phyloP scores from a whole-genome alignment of 23 tunicate genomes.

The Styela clava region DNA sequence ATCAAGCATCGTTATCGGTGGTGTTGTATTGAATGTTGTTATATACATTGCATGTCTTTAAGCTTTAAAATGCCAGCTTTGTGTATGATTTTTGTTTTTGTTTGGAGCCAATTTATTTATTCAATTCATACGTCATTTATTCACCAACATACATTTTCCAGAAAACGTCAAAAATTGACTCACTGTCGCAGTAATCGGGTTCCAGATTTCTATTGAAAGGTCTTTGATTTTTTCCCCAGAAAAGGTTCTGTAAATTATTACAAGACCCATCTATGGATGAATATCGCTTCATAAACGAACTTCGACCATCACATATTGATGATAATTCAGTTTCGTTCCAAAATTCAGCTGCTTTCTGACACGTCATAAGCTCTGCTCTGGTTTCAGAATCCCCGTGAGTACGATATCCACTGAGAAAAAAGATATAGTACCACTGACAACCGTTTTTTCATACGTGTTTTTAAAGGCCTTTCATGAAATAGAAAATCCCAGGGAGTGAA shows the following conservation, averaged over 20 bases:
- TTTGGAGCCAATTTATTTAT: neutral
- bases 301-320: neutral
- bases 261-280: slow-evolving; percentile 5
- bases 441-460: no score
- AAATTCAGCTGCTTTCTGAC: neutral
- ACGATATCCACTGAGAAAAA: neutral
- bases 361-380: neutral
- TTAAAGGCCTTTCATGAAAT: no score
- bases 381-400: neutral
- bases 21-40: no score
- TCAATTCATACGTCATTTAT: neutral
- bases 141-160: neutral
- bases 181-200: slow-evolving; percentile 3
- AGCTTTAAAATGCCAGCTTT: no score
- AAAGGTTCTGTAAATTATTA: neutral
- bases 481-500: no score
- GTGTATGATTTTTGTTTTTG: neutral
- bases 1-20: no score
- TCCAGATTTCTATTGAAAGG: neutral
- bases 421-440: no score
- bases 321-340: neutral
- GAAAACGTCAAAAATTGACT: neutral
- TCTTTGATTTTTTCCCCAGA: neutral
- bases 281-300: neutral
- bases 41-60: no score